These are phyloP conservation scores for Alsophila aescularia DNA, from an alignment of 2,888 invertebrate species.

Conservation along the genomic window DNA sequence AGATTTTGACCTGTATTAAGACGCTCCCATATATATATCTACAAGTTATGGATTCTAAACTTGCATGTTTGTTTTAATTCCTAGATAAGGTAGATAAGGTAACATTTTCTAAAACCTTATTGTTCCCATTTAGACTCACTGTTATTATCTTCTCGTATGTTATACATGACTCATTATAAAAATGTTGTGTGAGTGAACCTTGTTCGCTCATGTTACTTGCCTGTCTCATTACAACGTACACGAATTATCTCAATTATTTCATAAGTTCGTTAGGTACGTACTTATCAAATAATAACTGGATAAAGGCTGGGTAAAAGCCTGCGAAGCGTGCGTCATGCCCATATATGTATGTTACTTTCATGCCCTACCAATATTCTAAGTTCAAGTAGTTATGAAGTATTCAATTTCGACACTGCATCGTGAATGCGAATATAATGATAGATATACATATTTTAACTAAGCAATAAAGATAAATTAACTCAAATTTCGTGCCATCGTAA, in stretches of 20 bases:
- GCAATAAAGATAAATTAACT: not conserved
- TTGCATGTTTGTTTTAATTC: not conserved
- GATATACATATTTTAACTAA: not conserved
- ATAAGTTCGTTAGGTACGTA: not conserved
- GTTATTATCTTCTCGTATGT: no score
- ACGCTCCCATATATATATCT: no score
- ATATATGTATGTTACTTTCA: not conserved
- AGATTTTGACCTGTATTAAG: no score
- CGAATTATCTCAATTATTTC: not conserved
- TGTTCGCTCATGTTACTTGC: not conserved
- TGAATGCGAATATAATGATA: no score
- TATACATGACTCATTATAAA: not conserved
- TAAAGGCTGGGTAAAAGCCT: constrained; percentile 11
- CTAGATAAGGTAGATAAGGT: no score
- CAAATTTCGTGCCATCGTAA: not conserved
- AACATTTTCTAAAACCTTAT: no score
- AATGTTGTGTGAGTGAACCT: not conserved
- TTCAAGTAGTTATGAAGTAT: no score
- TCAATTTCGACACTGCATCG: no score
- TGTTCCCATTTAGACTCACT: no score
- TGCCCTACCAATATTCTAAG: not conserved
- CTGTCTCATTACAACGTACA: not conserved
- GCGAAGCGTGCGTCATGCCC: not conserved
- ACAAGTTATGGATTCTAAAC: not conserved
- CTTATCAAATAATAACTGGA: not conserved